Percentiles rank a stretch among this genome's conserved stretches.
Conservation (phyloP, 2,888 invertebrate species). For the Pheosia tremula region DNA sequence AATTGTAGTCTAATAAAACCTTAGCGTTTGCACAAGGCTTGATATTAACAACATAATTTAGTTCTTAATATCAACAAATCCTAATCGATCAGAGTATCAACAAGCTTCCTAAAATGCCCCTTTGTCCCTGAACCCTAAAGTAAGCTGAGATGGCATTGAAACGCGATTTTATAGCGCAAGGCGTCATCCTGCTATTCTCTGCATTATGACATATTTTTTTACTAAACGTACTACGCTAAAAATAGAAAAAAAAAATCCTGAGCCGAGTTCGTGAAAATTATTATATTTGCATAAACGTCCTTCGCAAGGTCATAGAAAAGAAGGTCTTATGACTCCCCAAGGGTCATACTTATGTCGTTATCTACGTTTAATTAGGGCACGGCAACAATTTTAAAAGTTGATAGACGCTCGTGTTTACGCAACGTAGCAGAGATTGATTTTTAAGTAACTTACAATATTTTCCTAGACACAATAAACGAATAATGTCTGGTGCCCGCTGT, state of each 20-base stretch:
- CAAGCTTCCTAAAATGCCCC: neutral
- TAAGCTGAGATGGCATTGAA: neutral
- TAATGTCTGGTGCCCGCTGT: conserved; percentile 17
- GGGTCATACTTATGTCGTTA: neutral
- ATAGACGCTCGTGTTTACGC: neutral
- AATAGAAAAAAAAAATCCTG: neutral
- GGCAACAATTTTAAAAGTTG: neutral
- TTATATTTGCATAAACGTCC: neutral
- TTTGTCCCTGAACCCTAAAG: neutral
- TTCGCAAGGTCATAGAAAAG: neutral
- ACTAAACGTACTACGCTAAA: neutral
- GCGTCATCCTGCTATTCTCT: neutral
- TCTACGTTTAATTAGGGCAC: neutral
- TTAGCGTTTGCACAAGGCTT: neutral
- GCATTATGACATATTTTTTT: neutral
- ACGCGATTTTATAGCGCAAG: neutral
- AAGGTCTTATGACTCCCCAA: neutral
- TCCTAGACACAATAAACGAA: conserved; percentile 15
- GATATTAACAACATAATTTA: neutral
- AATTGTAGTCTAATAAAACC: neutral
- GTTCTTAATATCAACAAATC: neutral
- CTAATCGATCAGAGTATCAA: neutral
- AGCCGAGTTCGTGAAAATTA: neutral
- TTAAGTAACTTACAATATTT: conserved; percentile 4
- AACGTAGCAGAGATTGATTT: neutral